Conservation (phyloP, 2,888 invertebrate species). For the Lycia hirtaria region DNA sequence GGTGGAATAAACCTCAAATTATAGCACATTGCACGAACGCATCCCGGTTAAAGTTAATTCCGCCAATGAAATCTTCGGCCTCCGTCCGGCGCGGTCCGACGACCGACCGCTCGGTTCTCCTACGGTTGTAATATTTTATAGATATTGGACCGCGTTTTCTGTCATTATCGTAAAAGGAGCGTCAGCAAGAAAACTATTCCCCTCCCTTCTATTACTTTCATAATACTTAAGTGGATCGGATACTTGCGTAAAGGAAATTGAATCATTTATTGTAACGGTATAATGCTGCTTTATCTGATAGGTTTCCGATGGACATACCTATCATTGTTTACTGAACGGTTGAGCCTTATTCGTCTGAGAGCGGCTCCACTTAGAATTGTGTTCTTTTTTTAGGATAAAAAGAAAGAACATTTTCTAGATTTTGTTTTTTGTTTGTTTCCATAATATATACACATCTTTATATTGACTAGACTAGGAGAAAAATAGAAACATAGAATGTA, state of each 20-base stretch:
- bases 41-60: conserved; percentile 66
- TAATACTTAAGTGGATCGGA: conserved; percentile 84
- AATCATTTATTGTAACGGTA: conserved; percentile 83
- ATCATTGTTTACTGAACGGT: conserved; percentile 68
- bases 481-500: no score
- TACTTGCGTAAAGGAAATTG: conserved; percentile 83
- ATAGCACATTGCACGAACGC: conserved; percentile 20
- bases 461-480: no score
- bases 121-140: conserved; percentile 76
- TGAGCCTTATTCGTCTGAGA: conserved; percentile 50
- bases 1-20: neutral
- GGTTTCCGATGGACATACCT: conserved; percentile 73
- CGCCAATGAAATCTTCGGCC: conserved; percentile 63
- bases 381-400: conserved; percentile 1
- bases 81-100: conserved; percentile 44
- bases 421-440: no score
- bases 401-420: neutral
- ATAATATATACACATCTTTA: no score
- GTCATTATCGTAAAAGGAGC: conserved; percentile 84
- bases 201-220: conserved; percentile 80
- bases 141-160: conserved; percentile 83
- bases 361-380: neutral
- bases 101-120: conserved; percentile 42
- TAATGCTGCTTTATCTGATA: conserved; percentile 80
- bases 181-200: conserved; percentile 84